Conservation (phyloP, 2,888 invertebrate genomes). For the Pherbina coryleti region DNA sequence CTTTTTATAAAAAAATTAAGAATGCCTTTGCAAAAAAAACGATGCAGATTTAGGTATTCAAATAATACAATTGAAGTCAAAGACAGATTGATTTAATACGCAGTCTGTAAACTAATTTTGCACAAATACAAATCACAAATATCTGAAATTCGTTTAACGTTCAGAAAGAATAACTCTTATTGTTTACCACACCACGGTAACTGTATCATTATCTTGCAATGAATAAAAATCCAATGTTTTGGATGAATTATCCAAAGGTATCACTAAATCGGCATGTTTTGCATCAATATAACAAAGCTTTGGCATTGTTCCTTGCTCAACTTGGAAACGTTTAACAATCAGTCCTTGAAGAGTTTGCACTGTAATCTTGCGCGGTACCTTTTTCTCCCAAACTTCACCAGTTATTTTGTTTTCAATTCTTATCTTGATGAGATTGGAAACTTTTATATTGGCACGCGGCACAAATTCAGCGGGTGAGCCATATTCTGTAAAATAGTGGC, state of each 20-base stretch:
- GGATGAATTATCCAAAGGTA: constrained; percentile 83
- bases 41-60: neutral
- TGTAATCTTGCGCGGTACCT: constrained; percentile 82
- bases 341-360: constrained; percentile 87
- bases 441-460: constrained; percentile 74
- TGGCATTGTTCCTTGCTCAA: constrained; percentile 62
- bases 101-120: neutral
- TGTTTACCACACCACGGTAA: constrained; percentile 76
- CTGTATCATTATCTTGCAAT: constrained; percentile 84
- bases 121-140: neutral
- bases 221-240: constrained; percentile 88
- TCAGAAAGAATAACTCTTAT: neutral
- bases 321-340: constrained; percentile 80
- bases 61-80: neutral
- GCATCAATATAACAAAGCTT: constrained; percentile 72
- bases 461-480: constrained; percentile 86
- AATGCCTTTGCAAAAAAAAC: neutral
- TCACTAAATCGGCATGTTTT: constrained; percentile 76
- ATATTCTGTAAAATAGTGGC: constrained; percentile 73
- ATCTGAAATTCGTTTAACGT: too few relatives aligned
- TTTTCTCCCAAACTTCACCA: constrained; percentile 74
- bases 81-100: neutral
- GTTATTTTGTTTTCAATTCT: constrained; percentile 71
- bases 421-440: constrained; percentile 77
- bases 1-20: neutral